Base-by-base conservation (phyloP, 1,140 invertebrate species). In the Bombus superbus region DNA sequence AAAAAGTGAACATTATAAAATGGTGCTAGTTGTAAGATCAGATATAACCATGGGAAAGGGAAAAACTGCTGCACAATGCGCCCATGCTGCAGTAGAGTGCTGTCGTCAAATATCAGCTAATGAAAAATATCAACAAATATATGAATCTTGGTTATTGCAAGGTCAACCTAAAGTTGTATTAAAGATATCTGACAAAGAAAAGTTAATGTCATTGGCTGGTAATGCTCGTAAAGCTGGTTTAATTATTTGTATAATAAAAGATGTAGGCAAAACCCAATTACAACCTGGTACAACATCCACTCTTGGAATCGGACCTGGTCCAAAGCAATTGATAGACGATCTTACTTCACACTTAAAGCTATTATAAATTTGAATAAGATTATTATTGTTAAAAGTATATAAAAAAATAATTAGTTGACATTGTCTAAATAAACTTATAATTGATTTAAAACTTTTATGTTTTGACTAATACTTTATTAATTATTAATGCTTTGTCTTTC, bases 41-140 rank as follows among this genome's bases (percentile, higher is more conserved):
- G 98, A 98, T 95, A 94, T 98, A 18, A 95, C 96, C 81, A 98
- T 98, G 97, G 96, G 96, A 28, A 97, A 96, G 95, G 98, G 98
- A 18, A 98, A 98, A 95, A 96, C 96, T 71, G 98, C 97, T n/a
- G 96, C 97, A 32, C 98, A 98, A 94, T 98, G 97, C 95, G 96
- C 97, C 47, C 98, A 98, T 95, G 98, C 98, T 40, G 97, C 98
- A 68, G 92, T 97, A 74, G 94, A 95, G 87, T 97, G 97, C 90
- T 97, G 96, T 91, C 96, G 96, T 90, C 74, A 85, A 22, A 44
- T 76, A 15, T 44, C 75, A 15, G 38, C 57, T 44, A 87, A 78
- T 53, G 91, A 94, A 76, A 94, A 93, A 9, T 94, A 96, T 68
- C 94, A 94, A 32, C 89, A 95, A 22, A 89, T 96, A 40, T 93